Percentiles rank a stretch among this genome's conserved stretches.
Evolutionary conservation across 2,888 invertebrate genomes (phyloP).

Genomic region (Tetramorium bicarinatum): DNA sequence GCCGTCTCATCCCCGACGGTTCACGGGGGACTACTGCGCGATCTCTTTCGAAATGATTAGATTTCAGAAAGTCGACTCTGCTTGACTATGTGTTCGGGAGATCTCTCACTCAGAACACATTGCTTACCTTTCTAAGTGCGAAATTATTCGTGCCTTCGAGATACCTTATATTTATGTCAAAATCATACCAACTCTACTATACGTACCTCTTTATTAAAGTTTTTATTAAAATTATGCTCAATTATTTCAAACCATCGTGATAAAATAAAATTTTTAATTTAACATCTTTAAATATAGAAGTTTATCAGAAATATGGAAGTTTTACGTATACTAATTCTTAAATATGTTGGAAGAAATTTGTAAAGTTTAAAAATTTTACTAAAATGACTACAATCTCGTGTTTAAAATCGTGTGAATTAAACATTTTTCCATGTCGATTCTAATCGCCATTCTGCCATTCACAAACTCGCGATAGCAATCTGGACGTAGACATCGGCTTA

Average conservation of each 20-base stretch:
- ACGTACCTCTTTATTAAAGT: background rate
- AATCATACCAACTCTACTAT: background rate
- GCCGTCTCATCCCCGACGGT: conserved; percentile 30
- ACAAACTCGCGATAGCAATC: conserved; percentile 26
- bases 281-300: background rate
- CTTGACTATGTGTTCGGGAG: conserved; percentile 3
- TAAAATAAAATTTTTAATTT: background rate
- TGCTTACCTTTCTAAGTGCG: background rate
- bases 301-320: background rate
- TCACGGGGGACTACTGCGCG: background rate
- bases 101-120: conserved; percentile 16
- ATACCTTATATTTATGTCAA: background rate
- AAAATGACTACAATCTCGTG: too few relatives aligned
- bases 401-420: background rate
- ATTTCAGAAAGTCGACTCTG: conserved; percentile 38
- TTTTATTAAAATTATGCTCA: background rate
- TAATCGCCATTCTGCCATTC: conserved; percentile 4
- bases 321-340: conserved; percentile 1
- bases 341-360: background rate
- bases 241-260: background rate
- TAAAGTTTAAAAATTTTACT: background rate
- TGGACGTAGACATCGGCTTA: conserved; percentile 39
- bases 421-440: background rate
- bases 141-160: conserved; percentile 3
- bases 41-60: conserved; percentile 58